Evolutionary conservation across 1,140 invertebrate genomes (phyloP), one percentile per base, ranked within the genome.

Genomic region (Branchinecta lindahli): DNA sequence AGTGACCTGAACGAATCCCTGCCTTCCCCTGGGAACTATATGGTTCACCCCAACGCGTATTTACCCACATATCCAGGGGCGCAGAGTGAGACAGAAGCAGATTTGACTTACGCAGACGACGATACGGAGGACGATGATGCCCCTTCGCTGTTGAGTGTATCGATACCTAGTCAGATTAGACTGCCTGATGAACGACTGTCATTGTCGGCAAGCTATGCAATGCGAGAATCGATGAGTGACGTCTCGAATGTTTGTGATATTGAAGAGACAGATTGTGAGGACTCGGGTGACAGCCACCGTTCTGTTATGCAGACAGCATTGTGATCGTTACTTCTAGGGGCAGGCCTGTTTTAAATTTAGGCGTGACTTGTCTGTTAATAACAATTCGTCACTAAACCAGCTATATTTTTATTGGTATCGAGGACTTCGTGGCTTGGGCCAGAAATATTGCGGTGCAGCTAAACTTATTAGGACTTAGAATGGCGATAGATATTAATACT

Each of bases 201-300:
- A 52, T 80, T 91, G 72, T 82, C 89, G 47, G 83, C 82, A 68
- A 83, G 82, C 66, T 87, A 84, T 66, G 87, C 86, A 7, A 88
- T 85, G 72, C 88, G 78, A 68, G 78, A 77, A 8, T 79, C 79
- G 12, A 77, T 88, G 76, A 93, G 90, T 79, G 90, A 92, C 78
- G 82, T 92, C 68, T 92, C 91, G 21, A 87, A 89, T 80, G 82
- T 94, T 45, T 94, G 92, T 82, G 92, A 94, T 82, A 92, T 94
- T 76, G 91, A 94, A 80, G 52, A 61, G 18, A 61, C 52, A 20
- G 92, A 94, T 80, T 90, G 88, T n/a, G 89, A 91, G 69, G 65
- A 73, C 33, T 46, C 72, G 68, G 46, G 69, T 67, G 69, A 72
- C 20, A 70, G 65, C 47, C 46, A 44, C 9, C 33, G 66, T 15